A percentile compares a stretch with the other conserved stretches of the same genome.
Conservation (phyloP, 1,140 invertebrate species). For the Cataglyphis hispanica region DNA sequence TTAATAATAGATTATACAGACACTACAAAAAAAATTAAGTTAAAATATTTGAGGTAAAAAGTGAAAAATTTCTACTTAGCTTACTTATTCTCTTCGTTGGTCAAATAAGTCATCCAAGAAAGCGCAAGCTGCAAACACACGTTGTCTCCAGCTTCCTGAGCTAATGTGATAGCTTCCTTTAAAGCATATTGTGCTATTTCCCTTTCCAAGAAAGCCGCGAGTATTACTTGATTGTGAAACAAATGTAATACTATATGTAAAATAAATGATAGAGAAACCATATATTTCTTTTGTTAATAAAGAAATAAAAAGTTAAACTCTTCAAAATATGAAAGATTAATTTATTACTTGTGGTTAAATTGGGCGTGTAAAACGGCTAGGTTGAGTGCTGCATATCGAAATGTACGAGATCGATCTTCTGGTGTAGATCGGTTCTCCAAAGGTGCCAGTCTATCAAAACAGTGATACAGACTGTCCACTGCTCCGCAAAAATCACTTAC, state of each 20-base stretch:
- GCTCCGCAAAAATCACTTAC: constrained; percentile 95
- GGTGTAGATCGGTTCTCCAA: constrained; percentile 85
- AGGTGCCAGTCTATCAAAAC: constrained; percentile 91
- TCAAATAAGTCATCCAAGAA: constrained; percentile 92
- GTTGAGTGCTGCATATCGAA: constrained; percentile 96
- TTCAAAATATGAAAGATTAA: constrained; percentile 52
- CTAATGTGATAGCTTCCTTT: constrained; percentile 94
- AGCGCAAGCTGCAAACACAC: constrained; percentile 94
- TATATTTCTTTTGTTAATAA: neutral
- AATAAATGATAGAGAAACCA: neutral
- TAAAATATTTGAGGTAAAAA: constrained; percentile 30
- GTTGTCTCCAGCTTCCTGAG: constrained; percentile 95
- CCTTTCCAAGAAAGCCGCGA: constrained; percentile 84
- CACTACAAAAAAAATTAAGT: neutral
- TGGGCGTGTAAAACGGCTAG: constrained; percentile 94
- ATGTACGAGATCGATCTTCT: constrained; percentile 91
- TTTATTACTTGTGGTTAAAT: constrained; percentile 93
- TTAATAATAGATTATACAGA: neutral
- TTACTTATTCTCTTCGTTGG: constrained; percentile 84
- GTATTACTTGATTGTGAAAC: neutral
- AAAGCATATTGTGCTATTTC: constrained; percentile 92
- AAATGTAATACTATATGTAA: neutral
- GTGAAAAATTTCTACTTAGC: constrained; percentile 15
- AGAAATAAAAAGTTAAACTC: neutral
- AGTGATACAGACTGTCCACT: constrained; percentile 93